A percentile compares a stretch with the other conserved stretches of the same genome.
Conservation (phyloP, 2,888 invertebrate genomes). For the Elegia similella region DNA sequence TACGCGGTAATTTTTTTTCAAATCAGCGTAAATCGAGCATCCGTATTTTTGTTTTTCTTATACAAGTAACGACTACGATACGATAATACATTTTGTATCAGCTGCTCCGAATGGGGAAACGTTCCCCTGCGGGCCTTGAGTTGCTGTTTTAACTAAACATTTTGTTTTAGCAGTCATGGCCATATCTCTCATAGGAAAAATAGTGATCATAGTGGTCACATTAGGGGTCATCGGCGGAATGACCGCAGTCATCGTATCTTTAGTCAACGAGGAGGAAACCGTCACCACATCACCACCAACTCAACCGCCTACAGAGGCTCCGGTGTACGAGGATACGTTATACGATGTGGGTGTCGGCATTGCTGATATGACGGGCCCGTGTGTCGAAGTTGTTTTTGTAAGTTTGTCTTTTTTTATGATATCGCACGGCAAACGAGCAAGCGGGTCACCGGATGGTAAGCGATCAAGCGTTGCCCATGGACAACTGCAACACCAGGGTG, state of each 20-base stretch:
- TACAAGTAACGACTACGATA: no score
- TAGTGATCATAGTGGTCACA: conserved; percentile 44
- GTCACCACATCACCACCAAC: conserved; percentile 17
- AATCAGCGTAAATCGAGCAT: no score
- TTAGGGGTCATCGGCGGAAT: conserved; percentile 56
- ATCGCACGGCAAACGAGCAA: no score
- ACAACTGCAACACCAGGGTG: no score
- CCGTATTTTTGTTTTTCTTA: no score
- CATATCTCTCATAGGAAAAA: conserved; percentile 50
- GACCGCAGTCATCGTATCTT: conserved; percentile 47
- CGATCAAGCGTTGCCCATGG: no score
- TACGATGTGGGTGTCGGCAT: conserved; percentile 90
- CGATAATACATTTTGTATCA: no score
- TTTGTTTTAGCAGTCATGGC: conserved; percentile 38
- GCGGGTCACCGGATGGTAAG: no score
- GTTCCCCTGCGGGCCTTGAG: no score
- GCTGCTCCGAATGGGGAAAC: no score
- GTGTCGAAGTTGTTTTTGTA: conserved; percentile 95
- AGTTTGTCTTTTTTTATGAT: no score
- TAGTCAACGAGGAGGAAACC: conserved; percentile 38
- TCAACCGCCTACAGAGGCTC: conserved; percentile 1
- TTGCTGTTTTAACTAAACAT: background rate
- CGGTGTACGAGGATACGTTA: conserved; percentile 23
- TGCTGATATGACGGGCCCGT: conserved; percentile 95
- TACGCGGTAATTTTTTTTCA: no score